Evolutionary conservation across 2,888 invertebrate species (phyloP).

Genomic region (Tenthredo livida): DNA sequence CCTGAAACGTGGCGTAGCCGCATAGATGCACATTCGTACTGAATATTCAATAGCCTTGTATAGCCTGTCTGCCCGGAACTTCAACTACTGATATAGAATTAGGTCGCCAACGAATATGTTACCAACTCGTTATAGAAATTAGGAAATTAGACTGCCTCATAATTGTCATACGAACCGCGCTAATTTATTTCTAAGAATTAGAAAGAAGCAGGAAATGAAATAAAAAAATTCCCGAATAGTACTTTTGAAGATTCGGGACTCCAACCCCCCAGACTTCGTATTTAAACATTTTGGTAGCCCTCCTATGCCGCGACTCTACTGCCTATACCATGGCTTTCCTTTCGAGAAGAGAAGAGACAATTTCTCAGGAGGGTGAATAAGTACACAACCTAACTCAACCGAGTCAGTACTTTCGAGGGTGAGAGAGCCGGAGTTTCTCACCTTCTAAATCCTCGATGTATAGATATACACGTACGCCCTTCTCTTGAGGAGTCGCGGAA

Average conservation of each 20-base stretch:
- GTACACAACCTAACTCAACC: slow-evolving; percentile 17
- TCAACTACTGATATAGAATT: slow-evolving; percentile 35
- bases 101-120: neutral
- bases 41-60: slow-evolving; percentile 23
- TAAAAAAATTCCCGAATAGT: too few species aligned
- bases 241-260: too few species aligned
- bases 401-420: neutral
- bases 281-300: neutral
- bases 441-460: neutral
- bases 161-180: too few species aligned
- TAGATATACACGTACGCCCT: neutral
- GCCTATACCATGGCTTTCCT: neutral
- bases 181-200: too few species aligned
- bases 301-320: neutral
- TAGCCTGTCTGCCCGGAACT: neutral
- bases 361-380: slow-evolving; percentile 20
- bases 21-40: slow-evolving; percentile 36
- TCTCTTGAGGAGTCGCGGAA: neutral
- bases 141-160: too few species aligned
- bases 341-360: slow-evolving; percentile 4
- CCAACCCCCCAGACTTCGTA: too few species aligned
- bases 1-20: neutral
- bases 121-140: neutral
- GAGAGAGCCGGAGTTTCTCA: neutral
- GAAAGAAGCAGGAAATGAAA: too few species aligned